A percentile compares a stretch with the other conserved stretches of the same genome.
Evolutionary conservation across 1,140 invertebrate species (phyloP).

Genomic region (Cydia splendana): DNA sequence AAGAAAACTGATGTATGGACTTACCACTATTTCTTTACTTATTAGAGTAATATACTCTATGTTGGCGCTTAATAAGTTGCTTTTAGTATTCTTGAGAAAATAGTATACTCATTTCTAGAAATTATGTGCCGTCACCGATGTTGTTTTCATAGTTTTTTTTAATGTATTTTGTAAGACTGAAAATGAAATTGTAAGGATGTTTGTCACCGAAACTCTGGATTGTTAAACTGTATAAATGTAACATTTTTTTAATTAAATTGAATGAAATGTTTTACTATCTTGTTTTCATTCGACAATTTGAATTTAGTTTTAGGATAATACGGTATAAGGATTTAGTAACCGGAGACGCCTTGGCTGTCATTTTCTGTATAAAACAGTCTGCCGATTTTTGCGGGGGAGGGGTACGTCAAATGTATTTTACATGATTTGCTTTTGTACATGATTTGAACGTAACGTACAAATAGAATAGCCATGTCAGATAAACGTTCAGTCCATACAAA

Average conservation of each 20-base stretch:
- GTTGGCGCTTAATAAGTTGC: background rate
- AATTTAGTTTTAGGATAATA: background rate
- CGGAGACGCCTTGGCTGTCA: too few relatives aligned
- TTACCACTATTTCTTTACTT: too few relatives aligned
- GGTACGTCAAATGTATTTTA: too few relatives aligned
- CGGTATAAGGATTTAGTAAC: too few relatives aligned
- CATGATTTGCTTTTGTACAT: too few relatives aligned
- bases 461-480: too few relatives aligned
- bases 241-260: conserved; percentile 64
- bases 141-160: conserved; percentile 27
- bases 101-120: background rate
- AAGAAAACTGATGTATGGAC: too few relatives aligned
- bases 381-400: too few relatives aligned
- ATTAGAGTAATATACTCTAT: too few relatives aligned
- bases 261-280: conserved; percentile 29
- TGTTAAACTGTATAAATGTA: conserved; percentile 72
- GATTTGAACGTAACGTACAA: too few relatives aligned
- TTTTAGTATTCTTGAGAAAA: background rate
- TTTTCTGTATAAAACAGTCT: too few relatives aligned
- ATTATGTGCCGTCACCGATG: conserved; percentile 7
- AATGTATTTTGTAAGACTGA: conserved; percentile 53
- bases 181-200: conserved; percentile 37
- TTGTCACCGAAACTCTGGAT: conserved; percentile 64
- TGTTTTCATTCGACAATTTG: background rate
- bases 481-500: too few relatives aligned